phyloP scores from a whole-genome alignment of 2,113 vertebrate species.

The Pachycephala philippinensis region DNA sequence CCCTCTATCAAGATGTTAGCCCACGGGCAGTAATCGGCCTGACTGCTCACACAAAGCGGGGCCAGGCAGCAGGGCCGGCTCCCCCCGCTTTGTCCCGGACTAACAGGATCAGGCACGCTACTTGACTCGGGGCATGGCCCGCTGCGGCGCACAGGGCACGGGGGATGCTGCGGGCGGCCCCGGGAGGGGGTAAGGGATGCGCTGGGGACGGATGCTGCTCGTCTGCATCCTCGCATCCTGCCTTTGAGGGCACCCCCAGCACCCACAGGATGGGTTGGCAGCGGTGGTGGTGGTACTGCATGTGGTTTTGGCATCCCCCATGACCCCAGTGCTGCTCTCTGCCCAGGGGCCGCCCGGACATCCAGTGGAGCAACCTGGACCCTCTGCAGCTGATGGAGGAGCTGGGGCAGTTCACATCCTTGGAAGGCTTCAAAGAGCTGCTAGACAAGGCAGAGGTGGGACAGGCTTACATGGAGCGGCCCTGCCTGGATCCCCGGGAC shows the following conservation, averaged over 20 bases:
- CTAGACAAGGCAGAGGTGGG: constrained; percentile 97
- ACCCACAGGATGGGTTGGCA: neutral
- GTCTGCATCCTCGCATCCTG: accelerated
- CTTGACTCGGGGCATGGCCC: constrained; percentile 74
- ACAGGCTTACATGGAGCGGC: constrained; percentile 94
- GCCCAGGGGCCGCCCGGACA: constrained; percentile 88
- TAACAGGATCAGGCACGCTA: constrained; percentile 93
- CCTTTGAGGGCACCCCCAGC: neutral
- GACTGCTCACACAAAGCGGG: constrained; percentile 79
- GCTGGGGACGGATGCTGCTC: neutral
- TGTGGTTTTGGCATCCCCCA: neutral
- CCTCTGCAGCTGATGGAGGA: constrained; percentile 93
- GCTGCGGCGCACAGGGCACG: neutral
- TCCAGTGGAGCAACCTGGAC: constrained; percentile 98
- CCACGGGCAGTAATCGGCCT: constrained; percentile 83
- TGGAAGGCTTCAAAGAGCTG: constrained; percentile 95
- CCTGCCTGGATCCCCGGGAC: constrained; percentile 88
- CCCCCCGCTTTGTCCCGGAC: constrained; percentile 77
- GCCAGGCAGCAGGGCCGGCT: constrained; percentile 53
- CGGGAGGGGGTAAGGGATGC: neutral
- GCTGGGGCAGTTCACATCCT: constrained; percentile 90
- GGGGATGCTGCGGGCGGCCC: neutral
- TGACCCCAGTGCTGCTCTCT: neutral
- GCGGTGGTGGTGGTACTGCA: neutral
- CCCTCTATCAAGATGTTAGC: constrained; percentile 86